Percentiles rank a stretch among this genome's conserved stretches.
Evolutionary conservation across 2,797 vertebrate genomes (phyloP).

Genomic region (Syngnathus rostellatus): DNA sequence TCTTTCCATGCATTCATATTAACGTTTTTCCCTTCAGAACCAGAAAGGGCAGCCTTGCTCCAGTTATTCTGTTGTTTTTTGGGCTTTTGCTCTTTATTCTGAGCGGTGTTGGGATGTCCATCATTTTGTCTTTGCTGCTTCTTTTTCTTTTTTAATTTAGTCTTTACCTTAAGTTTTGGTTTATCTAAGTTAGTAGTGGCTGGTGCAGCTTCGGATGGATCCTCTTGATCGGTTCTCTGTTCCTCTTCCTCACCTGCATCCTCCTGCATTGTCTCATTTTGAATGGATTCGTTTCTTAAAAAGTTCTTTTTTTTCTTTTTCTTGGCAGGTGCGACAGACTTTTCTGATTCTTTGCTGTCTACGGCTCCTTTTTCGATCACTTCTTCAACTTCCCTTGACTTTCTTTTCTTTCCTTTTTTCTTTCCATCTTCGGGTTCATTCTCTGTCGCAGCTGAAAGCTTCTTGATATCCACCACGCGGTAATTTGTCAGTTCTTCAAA

Average conservation of each 20-base stretch:
- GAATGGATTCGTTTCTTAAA: conserved; percentile 7
- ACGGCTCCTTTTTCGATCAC: conserved; percentile 3
- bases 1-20: conserved; percentile 85
- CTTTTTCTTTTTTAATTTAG: conserved; percentile 10
- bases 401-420: conserved; percentile 15
- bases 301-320: conserved; percentile 43
- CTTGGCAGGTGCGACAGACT: conserved; percentile 31
- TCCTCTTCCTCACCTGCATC: conserved; percentile 12
- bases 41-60: conserved; percentile 65
- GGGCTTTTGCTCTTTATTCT: conserved; percentile 22
- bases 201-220: background rate
- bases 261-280: conserved; percentile 8
- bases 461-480: conserved; percentile 68
- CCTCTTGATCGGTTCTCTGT: conserved; percentile 14
- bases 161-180: conserved; percentile 34
- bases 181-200: conserved; percentile 6
- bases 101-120: conserved; percentile 7
- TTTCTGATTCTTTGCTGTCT: conserved; percentile 1
- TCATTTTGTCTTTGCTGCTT: conserved; percentile 5
- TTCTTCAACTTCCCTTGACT: background rate
- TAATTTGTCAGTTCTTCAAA: conserved; percentile 91
- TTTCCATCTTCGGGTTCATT: conserved; percentile 29
- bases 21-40: conserved; percentile 48
- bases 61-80: conserved; percentile 77
- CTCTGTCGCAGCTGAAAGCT: conserved; percentile 34